phyloP scores from a whole-genome alignment of 2,797 vertebrate genomes.

The Falco columbarius region DNA sequence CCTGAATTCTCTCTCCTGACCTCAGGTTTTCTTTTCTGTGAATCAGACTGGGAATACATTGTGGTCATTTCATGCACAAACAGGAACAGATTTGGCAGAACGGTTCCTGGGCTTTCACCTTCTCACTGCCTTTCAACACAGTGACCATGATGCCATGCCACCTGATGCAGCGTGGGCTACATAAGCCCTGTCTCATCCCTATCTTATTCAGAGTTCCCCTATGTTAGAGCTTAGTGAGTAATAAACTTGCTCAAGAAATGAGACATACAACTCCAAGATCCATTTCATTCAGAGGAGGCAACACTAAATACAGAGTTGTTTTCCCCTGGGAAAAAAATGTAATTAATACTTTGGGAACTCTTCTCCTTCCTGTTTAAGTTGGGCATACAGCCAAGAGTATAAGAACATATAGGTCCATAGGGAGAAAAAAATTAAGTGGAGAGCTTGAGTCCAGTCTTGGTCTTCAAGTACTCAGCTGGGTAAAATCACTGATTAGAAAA shows the following conservation, averaged over 20 bases:
- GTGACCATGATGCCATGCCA: background rate
- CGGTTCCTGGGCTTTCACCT: fast-evolving
- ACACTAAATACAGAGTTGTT: background rate
- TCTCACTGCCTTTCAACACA: background rate
- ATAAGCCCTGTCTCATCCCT: background rate
- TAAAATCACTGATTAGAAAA: background rate
- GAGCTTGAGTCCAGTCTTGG: background rate
- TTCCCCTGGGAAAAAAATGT: background rate
- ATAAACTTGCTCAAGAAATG: background rate
- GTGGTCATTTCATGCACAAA: background rate
- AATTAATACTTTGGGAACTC: background rate
- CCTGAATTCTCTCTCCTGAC: background rate
- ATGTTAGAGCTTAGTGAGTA: background rate
- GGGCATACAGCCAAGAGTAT: background rate
- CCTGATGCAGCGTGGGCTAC: background rate
- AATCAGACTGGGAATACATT: background rate
- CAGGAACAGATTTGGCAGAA: background rate
- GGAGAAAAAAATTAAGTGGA: background rate
- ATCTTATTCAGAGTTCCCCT: background rate
- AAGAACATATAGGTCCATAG: background rate
- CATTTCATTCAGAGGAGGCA: background rate
- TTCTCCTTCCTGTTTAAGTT: background rate
- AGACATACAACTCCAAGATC: background rate
- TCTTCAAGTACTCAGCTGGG: background rate
- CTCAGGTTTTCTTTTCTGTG: background rate